Conservation (phyloP, 2,888 invertebrate genomes). For the Amblyjoppa fuscipennis region DNA sequence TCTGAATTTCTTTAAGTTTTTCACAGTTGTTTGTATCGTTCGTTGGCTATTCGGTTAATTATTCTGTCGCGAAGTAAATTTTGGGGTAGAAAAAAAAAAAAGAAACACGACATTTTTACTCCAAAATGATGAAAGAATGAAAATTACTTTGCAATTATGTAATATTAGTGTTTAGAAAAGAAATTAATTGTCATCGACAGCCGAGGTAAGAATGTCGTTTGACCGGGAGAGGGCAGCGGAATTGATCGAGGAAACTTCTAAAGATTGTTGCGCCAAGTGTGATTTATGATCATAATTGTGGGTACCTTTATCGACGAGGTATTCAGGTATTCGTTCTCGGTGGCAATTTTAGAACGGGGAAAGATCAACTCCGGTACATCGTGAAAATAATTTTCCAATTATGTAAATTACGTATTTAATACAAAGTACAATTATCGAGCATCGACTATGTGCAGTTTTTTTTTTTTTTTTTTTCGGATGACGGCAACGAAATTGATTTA, state of each 20-base stretch:
- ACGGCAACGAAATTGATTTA: background rate
- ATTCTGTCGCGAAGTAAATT: no score
- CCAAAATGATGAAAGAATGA: no score
- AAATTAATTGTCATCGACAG: background rate
- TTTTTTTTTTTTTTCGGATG: background rate
- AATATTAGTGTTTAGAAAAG: no score
- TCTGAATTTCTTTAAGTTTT: constrained; percentile 50
- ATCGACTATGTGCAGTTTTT: background rate
- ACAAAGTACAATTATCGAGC: background rate
- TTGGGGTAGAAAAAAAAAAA: no score
- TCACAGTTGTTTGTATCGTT: constrained; percentile 8
- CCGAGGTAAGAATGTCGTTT: no score
- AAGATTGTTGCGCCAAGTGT: background rate
- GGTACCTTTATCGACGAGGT: background rate
- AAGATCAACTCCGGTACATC: background rate
- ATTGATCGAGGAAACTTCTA: no score
- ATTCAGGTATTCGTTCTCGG: background rate
- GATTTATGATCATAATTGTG: background rate
- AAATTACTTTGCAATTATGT: background rate
- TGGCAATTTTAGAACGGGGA: background rate
- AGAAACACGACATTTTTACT: no score
- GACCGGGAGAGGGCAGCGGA: no score
- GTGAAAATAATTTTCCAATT: background rate
- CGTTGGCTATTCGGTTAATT: no score
- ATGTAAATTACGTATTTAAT: background rate